Percentiles rank a stretch among this genome's conserved stretches.
Conservation (phyloP, 2,113 vertebrate species). For the Ceyx margarethae region DNA sequence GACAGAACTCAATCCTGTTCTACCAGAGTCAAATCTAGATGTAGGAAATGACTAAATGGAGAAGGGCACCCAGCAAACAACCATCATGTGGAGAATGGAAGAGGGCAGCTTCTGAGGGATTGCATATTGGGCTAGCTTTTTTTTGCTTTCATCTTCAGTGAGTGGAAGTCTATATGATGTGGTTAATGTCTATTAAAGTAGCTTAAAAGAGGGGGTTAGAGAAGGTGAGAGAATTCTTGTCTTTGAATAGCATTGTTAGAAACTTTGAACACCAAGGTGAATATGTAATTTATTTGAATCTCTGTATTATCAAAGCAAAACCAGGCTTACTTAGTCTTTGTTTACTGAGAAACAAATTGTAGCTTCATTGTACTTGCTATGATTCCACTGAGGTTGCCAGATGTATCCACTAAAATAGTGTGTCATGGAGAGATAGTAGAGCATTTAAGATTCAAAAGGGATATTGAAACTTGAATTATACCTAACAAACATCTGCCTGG, state of each 20-base stretch:
- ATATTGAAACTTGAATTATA: background rate
- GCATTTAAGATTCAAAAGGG: background rate
- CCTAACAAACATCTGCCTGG: background rate
- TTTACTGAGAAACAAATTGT: background rate
- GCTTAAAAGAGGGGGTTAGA: background rate
- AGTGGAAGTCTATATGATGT: background rate
- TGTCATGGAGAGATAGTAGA: background rate
- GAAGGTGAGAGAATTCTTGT: background rate
- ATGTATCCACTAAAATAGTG: background rate
- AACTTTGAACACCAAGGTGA: background rate
- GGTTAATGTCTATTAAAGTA: background rate
- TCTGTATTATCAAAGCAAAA: background rate
- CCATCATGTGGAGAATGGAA: background rate
- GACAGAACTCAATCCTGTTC: background rate
- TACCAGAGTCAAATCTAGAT: background rate
- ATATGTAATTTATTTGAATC: background rate
- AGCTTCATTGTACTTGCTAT: background rate
- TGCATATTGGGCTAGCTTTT: background rate
- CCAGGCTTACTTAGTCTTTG: background rate
- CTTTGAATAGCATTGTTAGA: background rate
- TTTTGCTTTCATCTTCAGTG: background rate
- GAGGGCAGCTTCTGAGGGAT: background rate
- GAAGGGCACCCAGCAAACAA: background rate
- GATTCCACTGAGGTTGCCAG: background rate
- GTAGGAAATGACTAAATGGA: background rate